phyloP scores from a whole-genome alignment of 2,797 vertebrate genomes.

The Alectoris magna region DNA sequence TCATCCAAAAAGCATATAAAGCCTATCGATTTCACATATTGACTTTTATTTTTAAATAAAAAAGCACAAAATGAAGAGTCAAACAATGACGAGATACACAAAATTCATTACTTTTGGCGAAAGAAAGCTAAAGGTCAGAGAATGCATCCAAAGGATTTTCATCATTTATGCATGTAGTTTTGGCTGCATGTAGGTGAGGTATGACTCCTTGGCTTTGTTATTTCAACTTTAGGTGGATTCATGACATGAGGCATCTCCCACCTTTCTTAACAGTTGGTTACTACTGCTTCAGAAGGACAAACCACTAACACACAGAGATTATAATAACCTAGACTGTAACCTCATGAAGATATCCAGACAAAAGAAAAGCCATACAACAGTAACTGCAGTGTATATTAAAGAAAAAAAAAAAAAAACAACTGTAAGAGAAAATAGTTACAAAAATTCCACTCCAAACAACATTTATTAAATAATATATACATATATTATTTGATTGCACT shows the following conservation, averaged over 20 bases:
- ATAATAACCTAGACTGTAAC: background rate
- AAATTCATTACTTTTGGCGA: too few relatives aligned
- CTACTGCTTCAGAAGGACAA: background rate
- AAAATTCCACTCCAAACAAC: background rate
- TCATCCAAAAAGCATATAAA: too few relatives aligned
- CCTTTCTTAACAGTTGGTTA: background rate
- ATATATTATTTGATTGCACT: background rate
- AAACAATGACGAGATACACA: too few relatives aligned
- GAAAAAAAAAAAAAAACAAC: background rate
- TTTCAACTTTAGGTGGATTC: background rate
- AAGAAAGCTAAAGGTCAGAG: too few relatives aligned
- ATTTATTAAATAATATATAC: background rate
- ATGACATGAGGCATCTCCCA: background rate
- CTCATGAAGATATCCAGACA: background rate
- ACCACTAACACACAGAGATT: background rate
- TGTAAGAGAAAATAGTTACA: background rate
- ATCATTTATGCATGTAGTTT: background rate
- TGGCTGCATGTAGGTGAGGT: background rate
- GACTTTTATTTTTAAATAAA: too few relatives aligned
- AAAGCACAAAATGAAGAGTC: too few relatives aligned
- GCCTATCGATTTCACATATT: too few relatives aligned
- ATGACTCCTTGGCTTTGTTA: background rate
- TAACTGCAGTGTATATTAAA: background rate
- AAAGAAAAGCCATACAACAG: background rate
- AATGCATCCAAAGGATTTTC: too few relatives aligned